Conservation (phyloP, 2,888 invertebrate species). For the Platypus cylindrus region DNA sequence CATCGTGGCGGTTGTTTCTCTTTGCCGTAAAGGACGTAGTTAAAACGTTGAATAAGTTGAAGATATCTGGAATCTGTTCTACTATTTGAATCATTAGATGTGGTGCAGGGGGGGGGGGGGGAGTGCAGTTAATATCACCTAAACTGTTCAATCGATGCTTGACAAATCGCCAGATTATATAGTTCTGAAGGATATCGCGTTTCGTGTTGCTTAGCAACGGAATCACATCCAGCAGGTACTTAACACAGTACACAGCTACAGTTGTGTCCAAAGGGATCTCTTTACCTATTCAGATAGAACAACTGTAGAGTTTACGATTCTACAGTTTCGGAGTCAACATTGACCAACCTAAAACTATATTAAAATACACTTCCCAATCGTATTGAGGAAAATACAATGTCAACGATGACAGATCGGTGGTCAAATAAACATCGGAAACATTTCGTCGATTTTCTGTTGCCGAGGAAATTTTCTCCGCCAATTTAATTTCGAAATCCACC, state of each 20-base stretch:
- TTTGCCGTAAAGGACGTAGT: conserved; percentile 60
- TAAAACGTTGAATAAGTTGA: conserved; percentile 72
- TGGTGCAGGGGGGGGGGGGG: not conserved
- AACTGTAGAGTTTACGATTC: not conserved
- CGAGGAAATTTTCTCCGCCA: conserved; percentile 62
- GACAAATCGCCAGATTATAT: conserved; percentile 74
- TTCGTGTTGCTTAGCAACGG: conserved; percentile 48
- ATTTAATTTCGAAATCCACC: conserved; percentile 64
- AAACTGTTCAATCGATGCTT: conserved; percentile 75
- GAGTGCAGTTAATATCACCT: too few species aligned
- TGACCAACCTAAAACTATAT: conserved; percentile 42
- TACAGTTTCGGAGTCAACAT: not conserved
- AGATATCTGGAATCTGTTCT: conserved; percentile 58
- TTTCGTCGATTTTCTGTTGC: conserved; percentile 71
- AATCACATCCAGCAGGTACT: conserved; percentile 55
- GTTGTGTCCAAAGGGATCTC: conserved; percentile 48
- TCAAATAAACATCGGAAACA: conserved; percentile 69
- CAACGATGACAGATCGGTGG: conserved; percentile 61
- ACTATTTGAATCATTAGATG: not conserved
- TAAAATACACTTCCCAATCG: conserved; percentile 59
- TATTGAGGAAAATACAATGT: conserved; percentile 54
- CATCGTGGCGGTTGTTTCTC: conserved; percentile 75
- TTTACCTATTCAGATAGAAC: conserved; percentile 35
- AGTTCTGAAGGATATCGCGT: conserved; percentile 28
- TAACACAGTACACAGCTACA: conserved; percentile 61